Conservation (phyloP, 2,113 vertebrate genomes). For the Ancistrus triradiatus region DNA sequence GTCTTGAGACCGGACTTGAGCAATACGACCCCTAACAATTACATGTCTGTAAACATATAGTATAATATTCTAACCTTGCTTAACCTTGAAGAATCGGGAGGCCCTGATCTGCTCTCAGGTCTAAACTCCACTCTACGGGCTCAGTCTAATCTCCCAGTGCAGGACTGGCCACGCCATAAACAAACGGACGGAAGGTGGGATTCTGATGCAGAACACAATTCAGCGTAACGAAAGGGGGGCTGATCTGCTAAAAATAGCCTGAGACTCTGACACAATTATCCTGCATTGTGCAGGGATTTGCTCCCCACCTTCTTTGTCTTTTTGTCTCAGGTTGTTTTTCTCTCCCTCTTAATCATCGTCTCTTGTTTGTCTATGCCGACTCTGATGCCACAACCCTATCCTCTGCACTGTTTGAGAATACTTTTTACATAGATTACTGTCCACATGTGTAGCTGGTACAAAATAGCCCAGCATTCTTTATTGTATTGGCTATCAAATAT, state of each 20-base stretch:
- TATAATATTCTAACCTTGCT: neutral
- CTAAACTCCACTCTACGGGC: neutral
- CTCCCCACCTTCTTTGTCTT: neutral
- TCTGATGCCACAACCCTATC: no score
- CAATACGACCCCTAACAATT: neutral
- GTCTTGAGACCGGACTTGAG: no score
- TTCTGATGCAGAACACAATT: conserved; percentile 31
- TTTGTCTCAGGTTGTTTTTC: no score
- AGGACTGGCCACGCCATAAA: conserved; percentile 14
- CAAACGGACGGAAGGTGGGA: conserved; percentile 2
- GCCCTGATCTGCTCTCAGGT: neutral
- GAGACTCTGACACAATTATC: conserved; percentile 29
- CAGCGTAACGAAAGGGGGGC: conserved; percentile 5
- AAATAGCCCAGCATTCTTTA: no score
- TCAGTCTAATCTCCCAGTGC: conserved; percentile 6
- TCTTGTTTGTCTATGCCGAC: no score
- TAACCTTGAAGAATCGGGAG: neutral
- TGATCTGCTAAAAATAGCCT: conserved; percentile 37
- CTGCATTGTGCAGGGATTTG: conserved; percentile 30
- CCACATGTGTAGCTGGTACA: no score
- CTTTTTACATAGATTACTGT: no score
- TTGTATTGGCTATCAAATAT: no score
- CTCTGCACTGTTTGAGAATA: no score
- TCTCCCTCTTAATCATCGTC: no score
- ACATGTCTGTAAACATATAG: no score